Evolutionary conservation across 2,888 invertebrate genomes (phyloP).

Genomic region (Hermodice carunculata): DNA sequence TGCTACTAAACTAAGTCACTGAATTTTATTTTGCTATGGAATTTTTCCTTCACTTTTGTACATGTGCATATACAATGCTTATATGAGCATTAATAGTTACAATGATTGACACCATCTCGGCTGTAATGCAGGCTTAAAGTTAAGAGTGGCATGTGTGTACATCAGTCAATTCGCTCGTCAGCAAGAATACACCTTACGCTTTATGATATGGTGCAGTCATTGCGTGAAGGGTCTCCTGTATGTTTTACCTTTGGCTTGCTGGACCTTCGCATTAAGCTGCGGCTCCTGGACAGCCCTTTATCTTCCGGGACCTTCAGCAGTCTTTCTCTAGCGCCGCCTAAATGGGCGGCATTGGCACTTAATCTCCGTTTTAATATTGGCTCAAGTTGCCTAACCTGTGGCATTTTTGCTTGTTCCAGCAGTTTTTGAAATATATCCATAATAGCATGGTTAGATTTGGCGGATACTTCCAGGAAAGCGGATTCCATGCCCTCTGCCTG

Average conservation of each 20-base stretch:
- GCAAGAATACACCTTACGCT: too few relatives aligned
- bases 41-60: too few relatives aligned
- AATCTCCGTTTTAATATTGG: conserved; percentile 77
- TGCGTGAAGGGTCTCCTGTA: conserved; percentile 52
- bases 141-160: too few relatives aligned
- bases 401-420: conserved; percentile 81
- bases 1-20: too few relatives aligned
- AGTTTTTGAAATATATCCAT: conserved; percentile 85
- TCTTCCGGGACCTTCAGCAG: conserved; percentile 41
- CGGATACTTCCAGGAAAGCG: conserved; percentile 75
- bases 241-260: conserved; percentile 72
- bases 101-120: too few relatives aligned
- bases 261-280: conserved; percentile 83
- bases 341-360: conserved; percentile 76
- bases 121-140: too few relatives aligned
- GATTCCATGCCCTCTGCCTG: conserved; percentile 48
- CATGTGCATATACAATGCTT: too few relatives aligned
- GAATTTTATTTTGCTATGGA: too few relatives aligned
- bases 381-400: conserved; percentile 54
- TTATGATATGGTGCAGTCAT: conserved; percentile 59
- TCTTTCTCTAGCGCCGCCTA: conserved; percentile 67
- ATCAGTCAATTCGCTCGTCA: too few relatives aligned
- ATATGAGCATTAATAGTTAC: too few relatives aligned
- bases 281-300: conserved; percentile 71
- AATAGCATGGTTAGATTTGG: conserved; percentile 78